Base-by-base conservation (phyloP, 1,140 invertebrate species). In the Schmidtea mediterranea region DNA sequence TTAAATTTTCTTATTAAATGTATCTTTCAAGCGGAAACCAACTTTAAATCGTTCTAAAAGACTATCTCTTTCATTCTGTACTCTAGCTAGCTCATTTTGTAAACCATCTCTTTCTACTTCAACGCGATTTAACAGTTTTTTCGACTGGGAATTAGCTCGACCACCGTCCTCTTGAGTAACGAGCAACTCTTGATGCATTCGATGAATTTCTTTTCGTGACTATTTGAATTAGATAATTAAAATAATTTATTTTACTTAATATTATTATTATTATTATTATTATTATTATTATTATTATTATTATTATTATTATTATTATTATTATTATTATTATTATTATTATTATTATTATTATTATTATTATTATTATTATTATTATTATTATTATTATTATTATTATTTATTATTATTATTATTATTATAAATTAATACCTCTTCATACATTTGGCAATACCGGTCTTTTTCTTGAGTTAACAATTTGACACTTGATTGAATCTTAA, bases 401-500 rank as follows among this genome's bases (percentile, higher is more conserved):
- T 51, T 52, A n/a, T 32, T 32, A 32, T 32, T 32, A 32, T 32
- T 32, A 32, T 32, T 32, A 32, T 32, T 32, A 32, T 32, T 32
- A 32, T n/a, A n/a, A n/a, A n/a, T 10, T 32, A 32, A 6, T 32
- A 62, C 61, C 54, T 65, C 62, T 49, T 63, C 61, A 55, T 66
- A 65, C 58, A 65, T 57, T 12, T 49, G 54, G 52, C 56, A 62
- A 0, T 64, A 56, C 46, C 59, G 61, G 54, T 67, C 65, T 52
- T 63, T 53, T 43, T 67, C 65, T 19, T 53, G 55, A 6, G 63
- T 64, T 13, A 67, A 46, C 2, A 65, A 61, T 45, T 63, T 61
- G 15, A 67, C 62, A 57, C 65, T 67, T 32, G 61, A 58, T 50
- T 65, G 63, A 48, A 67, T 64, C 62, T 66, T 49, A 23, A 54